phyloP scores from a whole-genome alignment of 2,888 invertebrate species.

The Orchesellides sinensis region DNA sequence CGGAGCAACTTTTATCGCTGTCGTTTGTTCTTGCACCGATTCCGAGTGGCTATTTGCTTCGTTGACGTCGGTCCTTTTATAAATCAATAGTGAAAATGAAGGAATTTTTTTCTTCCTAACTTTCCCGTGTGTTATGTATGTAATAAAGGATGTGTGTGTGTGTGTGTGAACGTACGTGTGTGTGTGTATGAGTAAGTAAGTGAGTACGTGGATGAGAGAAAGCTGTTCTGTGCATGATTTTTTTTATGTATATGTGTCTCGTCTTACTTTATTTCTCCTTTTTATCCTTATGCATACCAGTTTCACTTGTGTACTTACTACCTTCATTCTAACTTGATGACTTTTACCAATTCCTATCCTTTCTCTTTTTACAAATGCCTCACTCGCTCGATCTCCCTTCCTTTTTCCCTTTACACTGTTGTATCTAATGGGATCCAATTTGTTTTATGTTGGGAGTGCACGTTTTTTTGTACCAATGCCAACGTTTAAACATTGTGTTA shows the following conservation, averaged over 20 bases:
- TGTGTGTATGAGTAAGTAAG: constrained; percentile 35
- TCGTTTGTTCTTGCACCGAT: constrained; percentile 75
- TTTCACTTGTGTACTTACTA: constrained; percentile 1
- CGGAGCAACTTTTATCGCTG: constrained; percentile 75
- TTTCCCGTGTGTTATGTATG: constrained; percentile 73
- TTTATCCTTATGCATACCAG: constrained; percentile 17
- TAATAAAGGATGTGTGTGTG: constrained; percentile 1
- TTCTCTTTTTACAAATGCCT: too few relatives aligned
- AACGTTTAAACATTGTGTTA: too few relatives aligned
- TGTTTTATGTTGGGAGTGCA: too few relatives aligned
- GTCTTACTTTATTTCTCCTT: constrained; percentile 27
- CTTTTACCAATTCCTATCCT: too few relatives aligned
- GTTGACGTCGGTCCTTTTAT: constrained; percentile 75
- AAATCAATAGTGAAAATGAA: constrained; percentile 75
- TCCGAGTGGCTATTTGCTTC: constrained; percentile 75
- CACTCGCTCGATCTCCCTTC: too few relatives aligned
- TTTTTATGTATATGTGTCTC: not conserved
- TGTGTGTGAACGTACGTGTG: not conserved
- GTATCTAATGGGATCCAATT: too few relatives aligned
- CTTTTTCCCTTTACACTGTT: too few relatives aligned
- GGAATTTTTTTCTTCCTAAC: too few relatives aligned
- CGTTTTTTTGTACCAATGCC: too few relatives aligned
- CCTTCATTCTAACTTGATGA: not conserved
- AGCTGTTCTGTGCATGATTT: constrained; percentile 44
- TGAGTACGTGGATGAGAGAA: not conserved